A percentile compares a stretch with the other conserved stretches of the same genome.
phyloP scores from a whole-genome alignment of 92 coral and sea anemone genomes.

The Pocillopora grandis region DNA sequence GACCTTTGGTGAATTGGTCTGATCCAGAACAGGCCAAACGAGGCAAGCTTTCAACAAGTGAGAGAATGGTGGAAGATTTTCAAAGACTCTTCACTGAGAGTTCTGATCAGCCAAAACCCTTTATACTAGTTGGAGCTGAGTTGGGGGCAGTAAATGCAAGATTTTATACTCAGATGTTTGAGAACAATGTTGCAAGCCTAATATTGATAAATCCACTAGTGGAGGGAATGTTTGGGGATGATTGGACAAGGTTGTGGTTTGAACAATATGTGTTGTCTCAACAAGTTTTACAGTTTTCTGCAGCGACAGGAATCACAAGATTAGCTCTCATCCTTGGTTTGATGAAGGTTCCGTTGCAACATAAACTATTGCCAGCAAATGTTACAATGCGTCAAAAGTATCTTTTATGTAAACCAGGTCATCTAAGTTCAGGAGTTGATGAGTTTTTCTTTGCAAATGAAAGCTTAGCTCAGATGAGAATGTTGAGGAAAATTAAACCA shows the following conservation, averaged over 20 bases:
- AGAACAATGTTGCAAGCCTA: slow-evolving; percentile 64
- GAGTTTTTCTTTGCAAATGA: slow-evolving; percentile 90
- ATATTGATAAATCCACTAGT: slow-evolving; percentile 79
- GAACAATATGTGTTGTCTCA: slow-evolving; percentile 61
- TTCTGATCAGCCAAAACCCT: slow-evolving; percentile 68
- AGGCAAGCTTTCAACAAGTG: slow-evolving; percentile 81
- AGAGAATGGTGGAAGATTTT: slow-evolving; percentile 92
- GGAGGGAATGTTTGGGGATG: slow-evolving; percentile 74
- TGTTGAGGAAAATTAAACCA: slow-evolving; percentile 72
- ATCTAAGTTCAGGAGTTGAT: slow-evolving; percentile 87
- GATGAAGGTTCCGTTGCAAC: slow-evolving; percentile 64
- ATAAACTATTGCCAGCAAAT: slow-evolving; percentile 51
- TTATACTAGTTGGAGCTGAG: slow-evolving; percentile 90
- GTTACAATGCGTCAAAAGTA: slow-evolving; percentile 76
- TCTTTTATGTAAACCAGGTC: slow-evolving; percentile 82
- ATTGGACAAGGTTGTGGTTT: slow-evolving; percentile 80
- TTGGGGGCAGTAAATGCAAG: slow-evolving; percentile 88
- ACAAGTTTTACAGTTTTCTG: slow-evolving; percentile 74
- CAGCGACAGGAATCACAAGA: slow-evolving; percentile 75
- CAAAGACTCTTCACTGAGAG: slow-evolving; percentile 71
- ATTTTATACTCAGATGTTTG: slow-evolving; percentile 87
- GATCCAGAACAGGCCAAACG: slow-evolving; percentile 45
- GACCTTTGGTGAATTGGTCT: slow-evolving; percentile 62
- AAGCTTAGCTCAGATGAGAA: slow-evolving; percentile 86
- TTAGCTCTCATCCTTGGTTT: slow-evolving; percentile 77